Evolutionary conservation across 2,113 vertebrate genomes (phyloP), one percentile per base, ranked within the genome.

Genomic region (Myrmecobius fasciatus): DNA sequence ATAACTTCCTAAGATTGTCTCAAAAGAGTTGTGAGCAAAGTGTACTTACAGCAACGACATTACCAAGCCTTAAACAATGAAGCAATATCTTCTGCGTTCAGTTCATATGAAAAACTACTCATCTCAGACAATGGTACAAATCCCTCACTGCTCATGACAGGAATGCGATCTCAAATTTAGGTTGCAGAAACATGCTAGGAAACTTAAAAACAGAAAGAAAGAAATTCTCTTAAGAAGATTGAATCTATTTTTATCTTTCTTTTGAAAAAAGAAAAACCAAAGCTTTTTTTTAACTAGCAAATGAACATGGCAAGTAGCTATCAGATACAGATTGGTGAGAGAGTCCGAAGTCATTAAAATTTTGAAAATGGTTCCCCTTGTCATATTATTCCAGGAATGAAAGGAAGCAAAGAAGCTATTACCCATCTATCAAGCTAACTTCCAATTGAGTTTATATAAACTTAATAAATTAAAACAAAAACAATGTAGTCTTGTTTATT

Each of bases 71-170:
- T 75, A 75, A n/a, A 4, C 67, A 75, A 75, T n/a, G 36, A 75
- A n/a, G 1, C 0, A 0, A 1, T n/a, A 75, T 67, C 17, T n/a
- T 75, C 10, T 75, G 17, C 1, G 2, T 75, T 14, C 67, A n/a
- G 36, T 75, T 75, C 14, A n/a, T n/a, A n/a, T 75, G 14, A 75
- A 75, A 17, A 75, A 75, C 36, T 75, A 22, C 36, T 75, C 36
- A 43, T 75, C 36, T 75, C 67, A n/a, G 36, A n/a, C 36, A 67
- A 36, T n/a, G 31, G 31, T 3, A 67, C 8, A 75, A 75, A 43
- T 1, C 8, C 36, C 36, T n/a, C 36, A 43, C 36, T n/a, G 36
- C 3, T 75, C 4, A 20, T n/a, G 17, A n/a, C 4, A 75, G 67
- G 10, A n/a, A 31, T n/a, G n/a, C 14, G 22, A 43, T 7, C 36